A percentile compares a stretch with the other conserved stretches of the same genome.
phyloP scores from a whole-genome alignment of 2,888 invertebrate genomes.

The Brassicogethes aeneus region DNA sequence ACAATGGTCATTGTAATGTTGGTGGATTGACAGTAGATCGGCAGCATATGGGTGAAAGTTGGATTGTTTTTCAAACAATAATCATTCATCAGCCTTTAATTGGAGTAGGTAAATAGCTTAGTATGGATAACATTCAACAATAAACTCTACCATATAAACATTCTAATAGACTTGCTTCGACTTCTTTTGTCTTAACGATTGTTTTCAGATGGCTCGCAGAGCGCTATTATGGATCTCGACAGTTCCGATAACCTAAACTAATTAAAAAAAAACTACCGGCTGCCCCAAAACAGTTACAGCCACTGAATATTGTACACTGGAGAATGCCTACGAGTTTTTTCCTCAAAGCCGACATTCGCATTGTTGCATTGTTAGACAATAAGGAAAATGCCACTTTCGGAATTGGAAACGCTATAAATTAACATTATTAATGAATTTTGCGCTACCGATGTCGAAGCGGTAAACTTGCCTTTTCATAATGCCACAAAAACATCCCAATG shows the following conservation, averaged over 20 bases:
- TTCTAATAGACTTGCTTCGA: constrained; percentile 35
- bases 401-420: no score
- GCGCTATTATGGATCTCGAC: constrained; percentile 20
- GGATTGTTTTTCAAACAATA: constrained; percentile 39
- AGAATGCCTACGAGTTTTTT: no score
- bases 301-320: no score
- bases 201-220: constrained; percentile 27
- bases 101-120: constrained; percentile 40
- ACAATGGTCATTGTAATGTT: constrained; percentile 22
- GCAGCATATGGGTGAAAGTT: constrained; percentile 33
- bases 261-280: constrained; percentile 10
- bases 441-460: no score
- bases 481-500: no score
- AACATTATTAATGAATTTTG: no score
- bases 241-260: constrained; percentile 16
- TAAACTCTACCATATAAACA: constrained; percentile 37
- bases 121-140: constrained; percentile 31
- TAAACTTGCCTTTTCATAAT: no score
- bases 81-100: constrained; percentile 42
- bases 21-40: constrained; percentile 16
- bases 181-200: constrained; percentile 38
- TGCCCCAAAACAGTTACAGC: not conserved
- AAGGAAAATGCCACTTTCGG: no score
- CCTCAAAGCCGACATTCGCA: no score
- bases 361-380: no score